Conservation (phyloP, 2,113 vertebrate genomes). For the Peromyscus polionotus region DNA sequence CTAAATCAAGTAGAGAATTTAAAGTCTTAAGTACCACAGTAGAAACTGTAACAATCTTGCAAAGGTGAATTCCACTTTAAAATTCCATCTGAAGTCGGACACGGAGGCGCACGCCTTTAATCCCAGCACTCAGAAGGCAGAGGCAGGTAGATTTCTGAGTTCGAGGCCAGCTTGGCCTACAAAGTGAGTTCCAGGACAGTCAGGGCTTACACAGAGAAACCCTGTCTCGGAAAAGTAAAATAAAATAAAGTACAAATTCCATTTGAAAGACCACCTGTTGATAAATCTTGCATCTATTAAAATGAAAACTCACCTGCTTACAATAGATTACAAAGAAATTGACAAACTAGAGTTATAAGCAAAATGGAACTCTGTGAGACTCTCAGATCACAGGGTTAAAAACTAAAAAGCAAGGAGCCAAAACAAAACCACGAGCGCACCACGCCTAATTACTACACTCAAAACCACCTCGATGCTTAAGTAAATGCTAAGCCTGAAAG, state of each 20-base stretch:
- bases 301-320: not conserved
- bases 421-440: not conserved
- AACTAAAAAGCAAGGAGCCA: constrained; percentile 3
- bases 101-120: not conserved
- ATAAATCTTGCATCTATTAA: constrained; percentile 36
- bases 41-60: not conserved
- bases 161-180: not conserved
- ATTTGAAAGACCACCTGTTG: constrained; percentile 48
- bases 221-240: not conserved
- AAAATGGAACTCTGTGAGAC: constrained; percentile 2
- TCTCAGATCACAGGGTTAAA: not conserved
- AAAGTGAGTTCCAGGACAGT: not conserved
- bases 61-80: constrained; percentile 20
- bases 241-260: not conserved
- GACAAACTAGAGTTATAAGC: constrained; percentile 11
- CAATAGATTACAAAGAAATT: not conserved
- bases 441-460: constrained; percentile 16
- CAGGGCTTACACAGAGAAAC: not conserved
- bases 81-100: not conserved
- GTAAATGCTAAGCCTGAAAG: constrained; percentile 24
- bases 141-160: not conserved
- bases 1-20: not conserved
- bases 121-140: not conserved
- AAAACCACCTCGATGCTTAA: not conserved
- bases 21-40: not conserved